phyloP scores from a whole-genome alignment of 2,888 invertebrate species.

The Philonicus albiceps region DNA sequence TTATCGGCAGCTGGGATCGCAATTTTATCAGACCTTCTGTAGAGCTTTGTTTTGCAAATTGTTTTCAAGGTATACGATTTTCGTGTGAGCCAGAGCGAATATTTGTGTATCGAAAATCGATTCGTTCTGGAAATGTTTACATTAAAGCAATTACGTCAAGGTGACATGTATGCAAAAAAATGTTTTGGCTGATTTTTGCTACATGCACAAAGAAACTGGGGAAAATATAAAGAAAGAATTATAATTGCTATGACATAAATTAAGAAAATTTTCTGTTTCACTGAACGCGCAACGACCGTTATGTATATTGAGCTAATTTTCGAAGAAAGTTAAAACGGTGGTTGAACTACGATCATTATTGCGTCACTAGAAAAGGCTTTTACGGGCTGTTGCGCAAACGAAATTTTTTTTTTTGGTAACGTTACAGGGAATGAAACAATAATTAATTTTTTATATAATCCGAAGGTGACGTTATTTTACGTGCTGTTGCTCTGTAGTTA shows the following conservation, averaged over 20 bases:
- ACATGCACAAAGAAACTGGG: neutral
- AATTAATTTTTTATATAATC: neutral
- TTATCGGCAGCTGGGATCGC: neutral
- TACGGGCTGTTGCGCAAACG: neutral
- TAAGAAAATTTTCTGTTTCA: neutral
- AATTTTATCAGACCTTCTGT: neutral
- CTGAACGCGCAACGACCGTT: neutral
- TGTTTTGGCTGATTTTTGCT: neutral
- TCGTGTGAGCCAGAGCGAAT: neutral
- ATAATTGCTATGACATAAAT: neutral
- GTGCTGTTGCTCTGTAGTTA: neutral
- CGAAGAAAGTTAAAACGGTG: neutral
- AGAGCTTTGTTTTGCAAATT: neutral
- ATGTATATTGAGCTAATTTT: neutral
- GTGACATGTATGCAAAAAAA: neutral
- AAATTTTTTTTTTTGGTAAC: neutral
- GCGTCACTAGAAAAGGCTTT: neutral
- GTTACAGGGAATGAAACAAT: neutral
- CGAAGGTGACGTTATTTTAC: neutral
- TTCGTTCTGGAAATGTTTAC: neutral
- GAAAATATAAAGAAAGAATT: neutral
- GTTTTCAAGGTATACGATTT: neutral
- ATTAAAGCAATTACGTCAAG: neutral
- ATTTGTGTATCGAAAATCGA: neutral
- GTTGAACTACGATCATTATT: neutral